A percentile compares a stretch with the other conserved stretches of the same genome.
phyloP scores from a whole-genome alignment of 2,113 vertebrate genomes.

The Rhinoderma darwinii region DNA sequence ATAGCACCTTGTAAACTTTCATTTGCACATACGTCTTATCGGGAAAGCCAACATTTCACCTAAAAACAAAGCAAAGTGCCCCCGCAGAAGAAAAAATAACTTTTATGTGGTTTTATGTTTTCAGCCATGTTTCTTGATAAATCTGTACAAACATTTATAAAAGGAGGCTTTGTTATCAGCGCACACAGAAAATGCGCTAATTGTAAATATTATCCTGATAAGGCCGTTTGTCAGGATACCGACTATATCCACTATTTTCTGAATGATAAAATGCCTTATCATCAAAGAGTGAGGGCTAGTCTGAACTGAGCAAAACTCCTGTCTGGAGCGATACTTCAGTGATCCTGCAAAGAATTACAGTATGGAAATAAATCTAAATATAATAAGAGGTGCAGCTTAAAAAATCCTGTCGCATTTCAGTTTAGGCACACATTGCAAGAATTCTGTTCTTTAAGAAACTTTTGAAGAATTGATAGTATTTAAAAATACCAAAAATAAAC shows the following conservation, averaged over 20 bases:
- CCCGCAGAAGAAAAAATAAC: not conserved
- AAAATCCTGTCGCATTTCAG: too few species aligned
- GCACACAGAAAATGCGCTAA: not conserved
- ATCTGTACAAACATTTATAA: not conserved
- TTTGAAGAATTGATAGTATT: not conserved
- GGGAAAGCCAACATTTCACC: not conserved
- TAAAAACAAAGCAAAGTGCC: not conserved
- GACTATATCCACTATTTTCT: not conserved
- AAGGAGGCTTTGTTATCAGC: slow-evolving; percentile 1
- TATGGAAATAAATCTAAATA: too few species aligned
- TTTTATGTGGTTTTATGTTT: not conserved
- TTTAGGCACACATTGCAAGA: too few species aligned
- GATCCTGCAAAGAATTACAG: not conserved
- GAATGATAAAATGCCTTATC: not conserved
- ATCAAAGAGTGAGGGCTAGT: not conserved
- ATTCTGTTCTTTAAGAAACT: not conserved
- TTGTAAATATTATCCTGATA: slow-evolving; percentile 1
- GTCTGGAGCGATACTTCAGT: too few species aligned
- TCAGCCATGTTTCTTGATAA: slow-evolving; percentile 19
- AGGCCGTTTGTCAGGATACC: not conserved
- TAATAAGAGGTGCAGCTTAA: too few species aligned
- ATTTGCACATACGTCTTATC: not conserved
- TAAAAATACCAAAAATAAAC: too few species aligned
- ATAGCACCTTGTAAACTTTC: not conserved
- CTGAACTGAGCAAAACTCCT: not conserved